Evolutionary conservation across 1,140 invertebrate genomes (phyloP), one percentile per base, ranked within the genome.

Genomic region (Nylanderia fulva): DNA sequence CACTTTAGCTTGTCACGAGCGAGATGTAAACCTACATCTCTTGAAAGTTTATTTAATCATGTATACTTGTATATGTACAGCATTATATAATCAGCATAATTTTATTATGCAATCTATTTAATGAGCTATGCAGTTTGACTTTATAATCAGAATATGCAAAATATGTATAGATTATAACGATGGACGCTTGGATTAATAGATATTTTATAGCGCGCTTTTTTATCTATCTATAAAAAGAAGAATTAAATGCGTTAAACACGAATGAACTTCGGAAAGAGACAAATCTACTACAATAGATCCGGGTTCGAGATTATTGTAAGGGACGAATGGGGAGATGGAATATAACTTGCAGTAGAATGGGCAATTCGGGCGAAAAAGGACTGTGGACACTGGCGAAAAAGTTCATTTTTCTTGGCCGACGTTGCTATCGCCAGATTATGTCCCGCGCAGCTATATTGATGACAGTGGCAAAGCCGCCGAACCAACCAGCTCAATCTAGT

Each of bases 391-490:
- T 63, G 66, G 86, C 75, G 88, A 63, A 90, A 90, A 90, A 86
- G 86, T 82, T 77, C 90, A 92, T 92, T 93, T 93, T 93, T 93
- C 91, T 91, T 86, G 33, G 76, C 58, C 24, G 89, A 79, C 85
- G 76, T 80, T 75, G 83, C 84, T 86, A 79, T 85, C 76, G 68
- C 72, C 66, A 91, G 91, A 92, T 92, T 92, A 92, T 89, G 91
- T 91, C 86, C 64, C 60, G 52, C 66, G 61, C 56, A 60, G 71
- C 76, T 88, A 91, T 92, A 93, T 93, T 90, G 92, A 93, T 92
- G 91, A 92, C 88, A 91, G 79, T 76, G 82, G 88, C 86, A 71
- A 77, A 89, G 71, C 85, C 82, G 56, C 60, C 72, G 86, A 80
- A 87, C 77, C 86, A 85, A 64, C 76, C 68, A 33, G 85, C 90